Base-by-base conservation (phyloP, 2,797 vertebrate genomes). In the Premnoplex brunnescens region DNA sequence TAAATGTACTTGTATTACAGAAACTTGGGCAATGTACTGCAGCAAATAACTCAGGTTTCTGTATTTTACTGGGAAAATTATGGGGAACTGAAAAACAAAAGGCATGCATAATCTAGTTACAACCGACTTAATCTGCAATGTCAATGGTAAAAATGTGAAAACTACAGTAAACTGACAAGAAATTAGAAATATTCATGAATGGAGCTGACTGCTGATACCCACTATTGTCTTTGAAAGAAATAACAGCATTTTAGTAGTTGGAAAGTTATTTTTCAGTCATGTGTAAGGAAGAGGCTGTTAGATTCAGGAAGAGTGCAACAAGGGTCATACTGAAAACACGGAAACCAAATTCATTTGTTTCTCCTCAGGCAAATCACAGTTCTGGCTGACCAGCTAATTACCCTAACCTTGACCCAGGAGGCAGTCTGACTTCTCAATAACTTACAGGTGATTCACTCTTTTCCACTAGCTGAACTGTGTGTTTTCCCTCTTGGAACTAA, bases 331-430 rank as follows among this genome's bases (percentile, higher is more conserved):
- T 71, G 78, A 97, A 97, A 97, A 97, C 23, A 37, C 89, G 66
- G 95, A 97, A 97, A 97, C 54, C 49, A 74, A 91, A 89, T 97
- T 97, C 89, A 87, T 96, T 98, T 98, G 90, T 97, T 97, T 97
- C 93, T 97, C 96, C 96, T 96, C 90, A 89, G 96, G 97, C 96
- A 97, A 97, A 97, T 97, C 49, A 76, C 67, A 96, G 71, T 95
- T 89, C 95, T 86, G 90, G 64, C 85, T 97, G 94, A 93, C 91
- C 82, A 93, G 69, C 88, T 98, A 98, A 98, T 98, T 97, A 96
- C 68, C 71, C 92, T 96, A 95, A 96, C 96, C 95, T 95, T 98
- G 94, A 96, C 94, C 93, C 83, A 66, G 62, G 91, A 69, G 30
- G 77, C 69, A 66, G 26, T 51, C 92, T 88, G 75, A 88, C 52